Base-by-base conservation (phyloP, 2,888 invertebrate species). In the Acleris holmiana region DNA sequence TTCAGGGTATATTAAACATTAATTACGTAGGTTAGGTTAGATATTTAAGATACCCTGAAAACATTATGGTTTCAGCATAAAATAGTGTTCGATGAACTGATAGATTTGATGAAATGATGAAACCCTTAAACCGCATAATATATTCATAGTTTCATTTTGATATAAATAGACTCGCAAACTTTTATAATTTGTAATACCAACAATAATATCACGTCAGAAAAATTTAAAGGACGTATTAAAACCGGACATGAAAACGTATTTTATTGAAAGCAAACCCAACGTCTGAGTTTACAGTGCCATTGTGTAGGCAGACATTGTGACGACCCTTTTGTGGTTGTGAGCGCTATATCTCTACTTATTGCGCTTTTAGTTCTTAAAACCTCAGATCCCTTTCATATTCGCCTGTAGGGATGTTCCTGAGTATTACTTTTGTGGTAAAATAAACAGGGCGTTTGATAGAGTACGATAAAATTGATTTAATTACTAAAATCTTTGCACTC, bases 351-450 rank as follows among this genome's bases (percentile, higher is more conserved):
- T 74, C 76, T 75, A 70, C 77, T 77, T 74, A 76, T 75, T 88
- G 88, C 75, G 84, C 89, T 89, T 91, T 91, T 91, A 86, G 86
- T 86, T 88, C 84, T 85, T 86, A 81, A 82, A 84, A 76, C 84
- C 83, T 44, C n/a, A 17, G 15, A 65, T 69, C 71, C 73, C 70
- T 68, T 65, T 67, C 67, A 66, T 55, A 51, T 60, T 69, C 58
- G 69, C 69, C 44, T n/a, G 40, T 55, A 56, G 54, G 47, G 58
- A 57, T 58, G 61, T 49, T 58, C 68, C 66, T 71, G 73, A 73
- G 76, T 67, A 76, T 72, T 70, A 66, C 58, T 56, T 48, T 60
- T 46, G 54, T 15, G 62, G 4, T 48, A 46, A 18, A 15, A 21
- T 21, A 25, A 13, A 10, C 15, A 25, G 10, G n/a, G 13, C 15